phyloP scores from a whole-genome alignment of 2,888 invertebrate species.

The Kryphioiulus occultus region DNA sequence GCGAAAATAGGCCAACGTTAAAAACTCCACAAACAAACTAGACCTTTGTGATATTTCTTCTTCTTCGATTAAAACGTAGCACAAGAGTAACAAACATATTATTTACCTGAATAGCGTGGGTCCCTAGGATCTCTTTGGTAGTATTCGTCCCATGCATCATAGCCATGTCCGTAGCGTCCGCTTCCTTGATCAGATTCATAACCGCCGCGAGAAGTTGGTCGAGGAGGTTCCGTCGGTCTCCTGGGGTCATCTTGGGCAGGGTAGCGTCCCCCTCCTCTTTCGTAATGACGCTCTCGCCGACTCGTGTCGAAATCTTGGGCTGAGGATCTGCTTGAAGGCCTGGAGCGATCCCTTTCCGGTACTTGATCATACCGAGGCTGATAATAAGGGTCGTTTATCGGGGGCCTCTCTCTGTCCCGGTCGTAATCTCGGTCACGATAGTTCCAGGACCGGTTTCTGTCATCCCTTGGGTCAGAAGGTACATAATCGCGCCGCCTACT shows the following conservation, averaged over 20 bases:
- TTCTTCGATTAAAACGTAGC: too few relatives aligned
- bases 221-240: constrained; percentile 41
- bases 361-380: constrained; percentile 14
- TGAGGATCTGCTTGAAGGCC: constrained; percentile 54
- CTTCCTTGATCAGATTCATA: constrained; percentile 53
- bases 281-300: constrained; percentile 49
- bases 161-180: background rate
- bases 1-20: too few relatives aligned
- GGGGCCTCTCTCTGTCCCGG: constrained; percentile 57
- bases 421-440: constrained; percentile 53
- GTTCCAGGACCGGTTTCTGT: constrained; percentile 35
- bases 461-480: constrained; percentile 44
- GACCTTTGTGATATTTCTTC: too few relatives aligned
- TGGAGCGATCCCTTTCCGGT: constrained; percentile 55
- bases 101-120: constrained; percentile 50
- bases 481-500: constrained; percentile 60
- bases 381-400: constrained; percentile 50
- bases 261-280: constrained; percentile 47
- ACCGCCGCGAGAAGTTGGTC: constrained; percentile 55
- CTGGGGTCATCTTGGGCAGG: constrained; percentile 46
- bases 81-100: too few relatives aligned
- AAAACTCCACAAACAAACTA: too few relatives aligned
- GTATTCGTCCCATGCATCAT: constrained; percentile 49
- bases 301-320: constrained; percentile 53
- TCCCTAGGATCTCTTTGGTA: constrained; percentile 54